phyloP scores from a whole-genome alignment of 2,888 invertebrate species.

The Exephanes ischioxanthus region DNA sequence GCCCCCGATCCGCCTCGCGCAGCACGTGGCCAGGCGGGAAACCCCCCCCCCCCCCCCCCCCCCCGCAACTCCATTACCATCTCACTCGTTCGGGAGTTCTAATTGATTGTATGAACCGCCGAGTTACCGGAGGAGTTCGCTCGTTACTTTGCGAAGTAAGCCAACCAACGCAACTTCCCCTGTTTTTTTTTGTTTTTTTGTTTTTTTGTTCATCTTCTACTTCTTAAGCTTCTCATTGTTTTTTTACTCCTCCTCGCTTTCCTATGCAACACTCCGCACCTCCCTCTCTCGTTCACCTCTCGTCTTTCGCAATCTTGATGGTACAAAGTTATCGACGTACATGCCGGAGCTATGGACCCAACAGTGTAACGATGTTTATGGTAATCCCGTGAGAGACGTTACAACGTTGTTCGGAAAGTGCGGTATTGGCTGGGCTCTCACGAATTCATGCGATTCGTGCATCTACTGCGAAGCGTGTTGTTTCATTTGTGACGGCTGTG shows the following conservation, averaged over 20 bases:
- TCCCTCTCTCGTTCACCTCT: not conserved
- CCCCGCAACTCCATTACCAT: constrained; percentile 78
- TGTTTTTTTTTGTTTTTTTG: constrained; percentile 49
- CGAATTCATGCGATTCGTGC: too few species aligned
- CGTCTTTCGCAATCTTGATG: not conserved
- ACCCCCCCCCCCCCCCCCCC: constrained; percentile 31
- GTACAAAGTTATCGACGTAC: not conserved
- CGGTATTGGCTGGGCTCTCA: too few species aligned
- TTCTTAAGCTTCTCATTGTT: constrained; percentile 38
- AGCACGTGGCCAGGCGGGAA: constrained; percentile 27
- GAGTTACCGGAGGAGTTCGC: constrained; percentile 74
- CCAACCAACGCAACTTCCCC: constrained; percentile 54
- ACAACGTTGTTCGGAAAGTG: too few species aligned
- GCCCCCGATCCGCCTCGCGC: not conserved
- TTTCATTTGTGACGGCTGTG: too few species aligned
- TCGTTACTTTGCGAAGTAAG: constrained; percentile 69
- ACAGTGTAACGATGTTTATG: too few species aligned
- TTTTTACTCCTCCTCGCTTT: not conserved
- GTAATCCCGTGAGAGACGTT: too few species aligned
- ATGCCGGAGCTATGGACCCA: not conserved
- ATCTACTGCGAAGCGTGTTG: too few species aligned
- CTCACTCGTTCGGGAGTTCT: constrained; percentile 77
- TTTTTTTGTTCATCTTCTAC: constrained; percentile 49
- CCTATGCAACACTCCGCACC: not conserved
- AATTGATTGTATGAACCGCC: constrained; percentile 80